Percentiles rank a stretch among this genome's conserved stretches.
Evolutionary conservation across 92 coral and sea anemone genomes (phyloP).

Genomic region (Porites rus): DNA sequence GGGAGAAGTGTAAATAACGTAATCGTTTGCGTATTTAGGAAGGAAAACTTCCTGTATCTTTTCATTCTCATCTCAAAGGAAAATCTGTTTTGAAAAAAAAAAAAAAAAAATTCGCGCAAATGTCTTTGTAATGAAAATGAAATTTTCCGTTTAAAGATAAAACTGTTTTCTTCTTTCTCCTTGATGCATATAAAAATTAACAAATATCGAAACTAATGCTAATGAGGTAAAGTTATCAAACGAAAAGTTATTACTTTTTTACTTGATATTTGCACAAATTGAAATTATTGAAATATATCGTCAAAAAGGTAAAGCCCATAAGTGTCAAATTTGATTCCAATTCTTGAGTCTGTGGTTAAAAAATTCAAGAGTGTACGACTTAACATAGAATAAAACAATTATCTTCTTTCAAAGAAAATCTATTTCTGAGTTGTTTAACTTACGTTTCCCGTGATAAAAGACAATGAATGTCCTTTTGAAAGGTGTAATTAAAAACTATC

Average conservation of each 20-base stretch:
- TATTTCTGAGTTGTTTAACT: neutral
- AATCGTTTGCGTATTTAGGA: slow-evolving; percentile 4
- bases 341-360: neutral
- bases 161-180: neutral
- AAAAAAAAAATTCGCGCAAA: neutral
- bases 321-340: neutral
- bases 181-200: neutral
- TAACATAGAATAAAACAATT: no score
- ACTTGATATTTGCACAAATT: slow-evolving; percentile 13
- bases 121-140: neutral
- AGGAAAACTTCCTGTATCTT: neutral
- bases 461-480: neutral
- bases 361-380: neutral
- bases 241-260: slow-evolving; percentile 1
- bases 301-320: neutral
- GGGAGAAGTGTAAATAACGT: neutral
- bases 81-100: neutral
- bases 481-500: neutral
- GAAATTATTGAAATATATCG: neutral
- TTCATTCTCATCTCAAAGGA: neutral
- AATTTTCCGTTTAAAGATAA: neutral
- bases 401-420: neutral
- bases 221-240: neutral
- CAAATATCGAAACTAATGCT: neutral
- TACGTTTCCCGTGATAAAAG: no score